Percentiles rank a stretch among this genome's conserved stretches.
phyloP scores from a whole-genome alignment of 1,140 invertebrate genomes.

The Pogonognathellus flavescens region DNA sequence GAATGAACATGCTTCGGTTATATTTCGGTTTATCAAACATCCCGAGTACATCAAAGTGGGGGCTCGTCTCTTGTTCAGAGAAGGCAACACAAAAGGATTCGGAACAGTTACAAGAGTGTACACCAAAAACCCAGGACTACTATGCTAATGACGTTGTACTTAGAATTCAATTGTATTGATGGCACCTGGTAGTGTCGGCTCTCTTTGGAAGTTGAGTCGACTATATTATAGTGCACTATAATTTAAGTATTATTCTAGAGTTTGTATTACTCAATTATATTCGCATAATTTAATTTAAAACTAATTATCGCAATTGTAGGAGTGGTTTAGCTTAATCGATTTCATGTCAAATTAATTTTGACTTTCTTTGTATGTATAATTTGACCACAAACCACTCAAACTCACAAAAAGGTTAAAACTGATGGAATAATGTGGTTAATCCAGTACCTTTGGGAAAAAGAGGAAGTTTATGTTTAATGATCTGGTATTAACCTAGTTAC shows the following conservation, averaged over 20 bases:
- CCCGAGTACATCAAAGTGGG: constrained; percentile 94
- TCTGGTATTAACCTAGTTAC: too few species aligned
- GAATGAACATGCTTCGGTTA: constrained; percentile 86
- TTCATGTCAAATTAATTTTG: too few species aligned
- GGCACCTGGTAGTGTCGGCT: neutral
- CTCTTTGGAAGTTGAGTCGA: neutral
- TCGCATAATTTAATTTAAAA: too few species aligned
- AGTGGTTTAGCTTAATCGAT: too few species aligned
- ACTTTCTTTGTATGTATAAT: too few species aligned
- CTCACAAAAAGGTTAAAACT: too few species aligned
- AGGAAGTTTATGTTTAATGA: too few species aligned
- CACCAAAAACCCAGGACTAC: constrained; percentile 69
- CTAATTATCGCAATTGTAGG: too few species aligned
- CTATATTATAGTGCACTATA: neutral
- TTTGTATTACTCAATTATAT: neutral
- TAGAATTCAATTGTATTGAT: neutral
- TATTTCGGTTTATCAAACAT: constrained; percentile 89
- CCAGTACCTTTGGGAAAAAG: too few species aligned
- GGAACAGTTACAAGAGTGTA: constrained; percentile 91
- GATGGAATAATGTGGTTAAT: too few species aligned
- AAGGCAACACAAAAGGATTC: constrained; percentile 90
- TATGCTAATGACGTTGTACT: neutral
- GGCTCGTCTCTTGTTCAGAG: constrained; percentile 87
- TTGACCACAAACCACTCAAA: too few species aligned
- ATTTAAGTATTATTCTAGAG: neutral